Percentiles rank a stretch among this genome's conserved stretches.
Evolutionary conservation across 2,113 vertebrate genomes (phyloP).

Genomic region (Upupa epops): DNA sequence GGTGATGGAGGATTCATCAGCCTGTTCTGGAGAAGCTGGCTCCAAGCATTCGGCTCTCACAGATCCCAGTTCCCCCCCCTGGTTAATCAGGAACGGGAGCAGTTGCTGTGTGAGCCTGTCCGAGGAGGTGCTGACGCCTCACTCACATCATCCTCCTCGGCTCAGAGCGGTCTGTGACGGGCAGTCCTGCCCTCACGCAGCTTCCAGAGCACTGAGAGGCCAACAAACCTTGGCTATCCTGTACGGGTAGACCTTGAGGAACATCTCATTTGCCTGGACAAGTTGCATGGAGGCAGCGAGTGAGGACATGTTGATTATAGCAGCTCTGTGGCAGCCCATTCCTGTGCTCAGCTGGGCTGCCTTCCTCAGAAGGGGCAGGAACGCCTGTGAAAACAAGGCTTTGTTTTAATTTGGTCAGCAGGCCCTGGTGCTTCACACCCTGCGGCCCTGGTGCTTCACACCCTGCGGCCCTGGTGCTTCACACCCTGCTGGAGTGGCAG

Average conservation of each 20-base stretch:
- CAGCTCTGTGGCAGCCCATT: slow-evolving; percentile 77
- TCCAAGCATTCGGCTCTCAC: not conserved
- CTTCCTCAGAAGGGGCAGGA: slow-evolving; percentile 75
- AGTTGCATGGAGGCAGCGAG: slow-evolving; percentile 78
- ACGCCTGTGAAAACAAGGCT: slow-evolving; percentile 38
- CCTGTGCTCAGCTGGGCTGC: slow-evolving; percentile 68
- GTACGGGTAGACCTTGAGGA: slow-evolving; percentile 46
- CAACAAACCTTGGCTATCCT: slow-evolving; percentile 68
- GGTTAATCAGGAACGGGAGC: not conserved
- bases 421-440: no score
- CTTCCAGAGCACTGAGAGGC: not conserved
- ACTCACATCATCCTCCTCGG: not conserved
- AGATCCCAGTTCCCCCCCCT: not conserved
- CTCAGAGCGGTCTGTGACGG: not conserved
- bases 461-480: no score
- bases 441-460: no score
- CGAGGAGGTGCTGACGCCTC: not conserved
- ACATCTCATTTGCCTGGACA: slow-evolving; percentile 58
- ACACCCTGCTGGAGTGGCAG: no score
- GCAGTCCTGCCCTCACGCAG: not conserved
- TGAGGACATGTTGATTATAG: slow-evolving; percentile 78
- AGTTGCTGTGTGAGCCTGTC: not conserved
- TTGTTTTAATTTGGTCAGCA: not conserved
- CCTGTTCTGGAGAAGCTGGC: not conserved
- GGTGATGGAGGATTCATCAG: not conserved